Evolutionary conservation across 2,113 vertebrate species (phyloP), one percentile per base, ranked within the genome.

Genomic region (Orientallactaga bullata): DNA sequence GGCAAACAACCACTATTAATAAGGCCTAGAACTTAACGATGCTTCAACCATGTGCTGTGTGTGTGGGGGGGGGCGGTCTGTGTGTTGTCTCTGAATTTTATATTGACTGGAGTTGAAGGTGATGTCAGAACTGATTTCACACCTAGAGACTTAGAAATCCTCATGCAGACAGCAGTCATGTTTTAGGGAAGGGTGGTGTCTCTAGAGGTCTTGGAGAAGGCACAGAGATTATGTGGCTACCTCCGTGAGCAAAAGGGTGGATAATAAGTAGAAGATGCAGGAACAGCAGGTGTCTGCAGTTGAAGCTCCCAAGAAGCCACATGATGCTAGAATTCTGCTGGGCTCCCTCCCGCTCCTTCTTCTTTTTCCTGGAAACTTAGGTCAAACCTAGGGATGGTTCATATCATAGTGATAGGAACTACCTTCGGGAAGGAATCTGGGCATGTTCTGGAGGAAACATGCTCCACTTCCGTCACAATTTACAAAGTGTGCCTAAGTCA

Each of bases 41-140:
- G 32, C 17, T 12, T n/a, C 47, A 32, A 0, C 0, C 8, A 2
- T 11, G 21, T 11, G n/a, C 47, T 20, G 20, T 13, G 32, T 7
- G 61, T 12, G n/a, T n/a, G n/a, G n/a, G n/a, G n/a, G n/a, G n/a
- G n/a, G n/a, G n/a, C n/a, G 20, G 16, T 35, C 23, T 7, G 0
- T 0, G 63, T 21, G 35, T 65, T 30, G 4, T 2, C n/a, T 37
- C 32, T 5, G 1, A 32, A 58, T 88, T 72, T 51, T 28, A 13
- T 4, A 21, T 26, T 32, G 10, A n/a, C 23, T 24, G 7, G 84
- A 24, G 7, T 13, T 32, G 60, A 26, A 10, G 28, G n/a, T 0
- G 37, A 42, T 23, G 28, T 16, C 20, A n/a, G 35, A 78, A 15
- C 32, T 37, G 24, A 47, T 30, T 3, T 72, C 17, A 12, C 2